Base-by-base conservation (phyloP, 2,888 invertebrate species). In the Baccha elongata region DNA sequence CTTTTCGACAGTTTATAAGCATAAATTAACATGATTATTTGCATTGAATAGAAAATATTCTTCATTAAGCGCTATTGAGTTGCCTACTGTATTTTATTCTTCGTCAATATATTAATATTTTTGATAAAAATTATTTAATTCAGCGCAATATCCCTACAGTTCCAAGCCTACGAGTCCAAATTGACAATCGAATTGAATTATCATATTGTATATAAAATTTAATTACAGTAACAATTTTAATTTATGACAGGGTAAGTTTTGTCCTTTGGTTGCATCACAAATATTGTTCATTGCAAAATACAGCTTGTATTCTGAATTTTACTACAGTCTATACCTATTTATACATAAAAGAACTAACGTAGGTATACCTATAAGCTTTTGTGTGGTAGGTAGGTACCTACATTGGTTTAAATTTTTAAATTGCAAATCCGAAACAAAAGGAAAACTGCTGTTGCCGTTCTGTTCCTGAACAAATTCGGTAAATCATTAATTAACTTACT, bases 201-300 rank as follows among this genome's bases (percentile, higher is more conserved):
- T 69, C 72, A 74, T 69, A 73, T 81, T 73, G 72, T 69, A 73
- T 69, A 73, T 64, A 83, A 85, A 86, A 86, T 85, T 85, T 85
- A 86, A 87, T 86, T 86, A 87, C 81, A 67, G 60, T 46, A 68
- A 55, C 69, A 85, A 86, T 85, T 85, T 86, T 87, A 88, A 88
- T 88, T 87, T 87, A 87, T 88, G 86, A 84, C 86, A 86, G 85
- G 76, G 19, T 19, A 21, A 42, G 21, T 64, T 74, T 74, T 58
- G 68, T 68, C 42, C 64, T 64, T 68, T 72, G 19, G 62, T 55
- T 42, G 55, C 44, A 52, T 62, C 26, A 58, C n/a, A 15, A 64
- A 72, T 72, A 69, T 21, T 19, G 5, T 15, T 42, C 60, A 19
- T 37, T 44, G 29, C 21, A 42, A 48, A 73, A 67, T 60, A 35